Base-by-base conservation (phyloP, 2,113 vertebrate genomes). In the Vicugna pacos region DNA sequence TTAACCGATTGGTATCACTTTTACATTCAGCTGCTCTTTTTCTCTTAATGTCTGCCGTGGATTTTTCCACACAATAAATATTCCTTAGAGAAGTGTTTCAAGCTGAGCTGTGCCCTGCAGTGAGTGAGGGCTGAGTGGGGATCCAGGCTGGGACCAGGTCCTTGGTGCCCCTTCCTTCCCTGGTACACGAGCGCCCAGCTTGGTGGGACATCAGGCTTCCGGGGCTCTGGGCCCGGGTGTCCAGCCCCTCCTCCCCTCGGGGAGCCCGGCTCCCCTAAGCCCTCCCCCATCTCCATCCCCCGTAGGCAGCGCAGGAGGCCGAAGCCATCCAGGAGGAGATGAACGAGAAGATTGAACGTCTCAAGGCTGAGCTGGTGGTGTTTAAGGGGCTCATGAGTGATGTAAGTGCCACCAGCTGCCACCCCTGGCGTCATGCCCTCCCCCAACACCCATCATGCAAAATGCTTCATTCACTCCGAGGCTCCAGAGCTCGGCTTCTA, bases 331-430 rank as follows among this genome's bases (percentile, higher is more conserved):
- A 99, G 98, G 99, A 99, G 89, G 99, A 99, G 98, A 97, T 99
- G 94, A 99, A 98, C 0, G 99, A 99, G 98, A 99, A 99, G 98
- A 99, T 99, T 16, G 99, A 99, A 98, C 98, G 99, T 81, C 98
- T 99, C 97, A 99, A 99, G 97, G 99, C 99, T 0, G 99, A 99
- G 88, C 99, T 99, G 7, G 99, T 99, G 97, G 99, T 99, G 97
- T 99, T 99, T 98, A 99, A 99, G 98, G 99, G 99, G 97, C 99
- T 99, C 96, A 99, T 99, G 99, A 99, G 98, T 96, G 99, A 99
- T 38, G 99, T 99, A 98, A 99, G 99, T 99, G 98, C 97, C 20
- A 0, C 69, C 5, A 24, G 73, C 97, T 0, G 3, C 77, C 58
- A 20, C 77, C 95, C 72, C 85, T 65, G 85, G 91, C 17, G 50